These are phyloP conservation scores for Encarsia formosa DNA, from an alignment of 2,888 invertebrate species.

Conservation along the genomic window DNA sequence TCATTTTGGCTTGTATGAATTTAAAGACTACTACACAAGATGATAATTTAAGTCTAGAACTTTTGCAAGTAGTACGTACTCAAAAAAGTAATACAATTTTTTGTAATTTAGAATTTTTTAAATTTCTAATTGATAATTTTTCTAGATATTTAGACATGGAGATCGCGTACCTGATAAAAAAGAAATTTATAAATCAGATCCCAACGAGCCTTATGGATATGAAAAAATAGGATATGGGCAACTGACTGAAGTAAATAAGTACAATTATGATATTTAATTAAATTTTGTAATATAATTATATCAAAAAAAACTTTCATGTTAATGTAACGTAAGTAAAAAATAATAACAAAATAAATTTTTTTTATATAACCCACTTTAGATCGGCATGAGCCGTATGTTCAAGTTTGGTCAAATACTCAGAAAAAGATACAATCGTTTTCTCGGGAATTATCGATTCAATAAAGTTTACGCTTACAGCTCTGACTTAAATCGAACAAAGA, in stretches of 20 bases:
- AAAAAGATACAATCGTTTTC: conserved; percentile 29
- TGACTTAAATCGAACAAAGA: conserved; percentile 33
- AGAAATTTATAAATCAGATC: conserved; percentile 53
- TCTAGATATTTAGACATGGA: background rate
- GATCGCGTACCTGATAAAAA: background rate
- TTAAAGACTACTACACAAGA: too few relatives aligned
- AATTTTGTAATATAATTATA: too few relatives aligned
- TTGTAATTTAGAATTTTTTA: background rate
- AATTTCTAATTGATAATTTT: background rate
- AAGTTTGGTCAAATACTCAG: conserved; percentile 31
- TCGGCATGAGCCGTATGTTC: conserved; percentile 33
- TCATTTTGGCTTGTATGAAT: too few relatives aligned
- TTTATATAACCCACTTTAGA: too few relatives aligned
- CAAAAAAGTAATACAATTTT: background rate
- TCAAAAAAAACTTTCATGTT: too few relatives aligned
- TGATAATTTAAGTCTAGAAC: background rate
- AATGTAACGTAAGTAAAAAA: too few relatives aligned
- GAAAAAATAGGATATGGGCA: conserved; percentile 58
- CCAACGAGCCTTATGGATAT: conserved; percentile 45
- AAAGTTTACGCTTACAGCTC: conserved; percentile 31
- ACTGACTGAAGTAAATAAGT: conserved; percentile 55
- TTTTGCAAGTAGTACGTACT: background rate
- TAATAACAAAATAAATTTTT: too few relatives aligned
- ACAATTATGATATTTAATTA: too few relatives aligned
- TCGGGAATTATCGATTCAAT: conserved; percentile 28